Conservation (phyloP, 1,140 invertebrate species). For the Parapsyche elsis region DNA sequence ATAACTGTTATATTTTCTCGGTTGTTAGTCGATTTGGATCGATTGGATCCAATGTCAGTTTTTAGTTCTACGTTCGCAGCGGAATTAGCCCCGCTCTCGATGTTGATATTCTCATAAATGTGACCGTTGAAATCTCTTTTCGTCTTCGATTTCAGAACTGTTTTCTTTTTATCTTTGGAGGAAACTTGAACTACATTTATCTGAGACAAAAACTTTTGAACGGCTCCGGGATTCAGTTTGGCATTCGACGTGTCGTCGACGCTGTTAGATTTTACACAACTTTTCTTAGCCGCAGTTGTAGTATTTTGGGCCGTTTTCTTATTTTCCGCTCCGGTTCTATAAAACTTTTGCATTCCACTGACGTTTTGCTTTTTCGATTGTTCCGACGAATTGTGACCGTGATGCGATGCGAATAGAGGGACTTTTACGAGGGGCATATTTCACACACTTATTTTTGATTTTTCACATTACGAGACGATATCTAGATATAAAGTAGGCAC, state of each 20-base stretch:
- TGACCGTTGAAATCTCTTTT: conserved; percentile 49
- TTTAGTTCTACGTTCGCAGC: conserved; percentile 46
- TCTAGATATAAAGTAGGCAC: neutral
- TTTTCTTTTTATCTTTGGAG: conserved; percentile 56
- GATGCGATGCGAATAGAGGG: conserved; percentile 24
- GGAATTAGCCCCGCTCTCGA: conserved; percentile 53
- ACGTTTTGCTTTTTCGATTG: conserved; percentile 50
- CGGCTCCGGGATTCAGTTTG: conserved; percentile 61
- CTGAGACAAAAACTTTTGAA: conserved; percentile 61
- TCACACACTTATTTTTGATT: neutral
- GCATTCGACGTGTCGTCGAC: conserved; percentile 59
- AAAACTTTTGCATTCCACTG: conserved; percentile 65
- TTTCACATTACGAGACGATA: conserved; percentile 10
- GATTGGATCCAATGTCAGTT: conserved; percentile 40
- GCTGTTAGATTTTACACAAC: conserved; percentile 63
- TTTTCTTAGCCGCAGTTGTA: conserved; percentile 59
- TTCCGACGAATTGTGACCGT: conserved; percentile 14
- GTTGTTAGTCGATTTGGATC: neutral
- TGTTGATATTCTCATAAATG: conserved; percentile 66
- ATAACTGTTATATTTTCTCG: conserved; percentile 55
- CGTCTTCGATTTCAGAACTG: conserved; percentile 53
- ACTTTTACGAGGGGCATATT: conserved; percentile 67
- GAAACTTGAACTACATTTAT: conserved; percentile 58
- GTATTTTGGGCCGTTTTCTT: conserved; percentile 60
- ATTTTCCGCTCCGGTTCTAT: conserved; percentile 66